Conservation (phyloP, 2,797 vertebrate genomes). For the Sciurus vulgaris region DNA sequence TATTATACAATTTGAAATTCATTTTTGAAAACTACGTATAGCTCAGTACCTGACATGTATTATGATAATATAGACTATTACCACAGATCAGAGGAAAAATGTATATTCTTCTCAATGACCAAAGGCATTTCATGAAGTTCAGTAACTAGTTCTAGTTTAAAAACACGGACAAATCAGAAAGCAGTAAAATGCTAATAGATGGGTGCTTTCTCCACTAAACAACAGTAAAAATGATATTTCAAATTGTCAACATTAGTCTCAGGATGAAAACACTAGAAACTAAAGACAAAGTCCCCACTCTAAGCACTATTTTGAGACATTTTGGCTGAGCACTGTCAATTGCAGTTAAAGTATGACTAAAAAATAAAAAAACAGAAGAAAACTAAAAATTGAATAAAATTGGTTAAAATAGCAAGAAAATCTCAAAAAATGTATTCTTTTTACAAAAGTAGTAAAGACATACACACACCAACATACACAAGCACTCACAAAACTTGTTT, state of each 20-base stretch:
- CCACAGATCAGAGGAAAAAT: neutral
- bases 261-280: neutral
- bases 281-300: neutral
- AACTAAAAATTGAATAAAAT: neutral
- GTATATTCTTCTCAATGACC: neutral
- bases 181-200: neutral
- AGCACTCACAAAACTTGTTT: neutral
- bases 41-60: neutral
- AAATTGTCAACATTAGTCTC: neutral
- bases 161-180: neutral
- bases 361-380: neutral
- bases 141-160: neutral
- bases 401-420: slow-evolving; percentile 10
- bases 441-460: neutral
- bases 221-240: neutral
- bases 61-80: neutral
- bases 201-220: neutral
- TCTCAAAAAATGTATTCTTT: neutral
- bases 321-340: neutral
- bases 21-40: neutral
- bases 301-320: neutral
- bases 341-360: neutral
- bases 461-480: neutral
- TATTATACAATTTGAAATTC: neutral
- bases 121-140: neutral